Base-by-base conservation (phyloP, 2,113 vertebrate species). In the Numida meleagris region DNA sequence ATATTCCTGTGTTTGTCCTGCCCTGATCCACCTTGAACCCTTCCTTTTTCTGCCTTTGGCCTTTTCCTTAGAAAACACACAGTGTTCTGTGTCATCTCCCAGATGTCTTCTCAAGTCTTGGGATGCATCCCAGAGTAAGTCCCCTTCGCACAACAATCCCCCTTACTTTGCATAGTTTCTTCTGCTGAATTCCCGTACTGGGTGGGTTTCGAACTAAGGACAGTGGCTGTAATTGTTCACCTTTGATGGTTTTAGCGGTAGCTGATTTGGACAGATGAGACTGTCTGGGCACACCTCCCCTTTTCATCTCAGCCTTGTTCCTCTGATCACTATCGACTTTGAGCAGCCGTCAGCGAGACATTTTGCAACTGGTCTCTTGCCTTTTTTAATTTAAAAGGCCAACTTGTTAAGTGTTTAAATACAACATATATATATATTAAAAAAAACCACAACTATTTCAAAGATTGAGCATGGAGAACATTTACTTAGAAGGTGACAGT, bases 1-100 rank as follows among this genome's bases (percentile, higher is more conserved):
- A 8, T 88, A 77, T 83, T 83, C 65, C 62, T 66, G n/a, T 87
- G 38, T 85, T 80, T 93, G 36, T 77, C 81, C 66, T 88, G 42
- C 34, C 45, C 50, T 77, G 55, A 58, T 90, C 55, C 18, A 36
- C 55, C 46, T 88, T 66, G 45, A 80, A 68, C 27, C 45, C 53
- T 65, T 92, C 45, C 12, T 80, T 90, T 86, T 86, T 59, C 43
- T 61, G 59, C n/a, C 45, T 55, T 86, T 65, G 63, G 34, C 36
- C 14, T 82, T 89, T 87, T 51, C 6, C 18, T 67, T 94, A 42
- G 82, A 67, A 4, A 38, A 10, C 0, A 1, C 13, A 3, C 68
- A 55, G 2, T 45, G 8, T 74, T n/a, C 40, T 76, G 21, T 73
- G 25, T 34, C 57, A 23, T 65, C 46, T 24, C 12, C 10, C 27